phyloP scores from a whole-genome alignment of 2,113 vertebrate species.

The Peromyscus californicus region DNA sequence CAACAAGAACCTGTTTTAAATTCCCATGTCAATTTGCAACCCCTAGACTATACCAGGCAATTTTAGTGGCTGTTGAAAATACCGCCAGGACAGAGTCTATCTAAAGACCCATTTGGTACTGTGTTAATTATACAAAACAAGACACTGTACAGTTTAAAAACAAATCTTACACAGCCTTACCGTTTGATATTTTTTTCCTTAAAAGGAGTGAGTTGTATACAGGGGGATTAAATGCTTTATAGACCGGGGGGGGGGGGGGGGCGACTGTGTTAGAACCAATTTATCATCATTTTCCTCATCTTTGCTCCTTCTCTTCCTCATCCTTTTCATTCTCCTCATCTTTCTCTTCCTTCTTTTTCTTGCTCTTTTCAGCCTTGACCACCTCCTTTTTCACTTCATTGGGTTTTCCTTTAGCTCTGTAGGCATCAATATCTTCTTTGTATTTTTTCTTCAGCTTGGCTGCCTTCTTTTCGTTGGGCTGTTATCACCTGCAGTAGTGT shows the following conservation, averaged over 20 bases:
- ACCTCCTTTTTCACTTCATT: neutral
- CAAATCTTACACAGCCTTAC: slow-evolving; percentile 95
- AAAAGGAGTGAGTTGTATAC: slow-evolving; percentile 94
- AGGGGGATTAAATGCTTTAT: slow-evolving; percentile 94
- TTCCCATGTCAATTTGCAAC: slow-evolving; percentile 91
- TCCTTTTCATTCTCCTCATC: neutral
- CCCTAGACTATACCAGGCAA: slow-evolving; percentile 93
- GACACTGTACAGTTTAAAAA: slow-evolving; percentile 96
- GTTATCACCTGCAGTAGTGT: neutral
- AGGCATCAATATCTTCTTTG: too few species aligned
- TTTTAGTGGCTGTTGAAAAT: slow-evolving; percentile 93
- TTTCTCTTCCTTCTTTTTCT: neutral
- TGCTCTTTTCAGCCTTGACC: neutral
- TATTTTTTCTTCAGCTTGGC: neutral
- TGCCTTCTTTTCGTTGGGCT: neutral
- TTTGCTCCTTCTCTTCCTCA: too few species aligned
- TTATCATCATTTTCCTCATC: neutral
- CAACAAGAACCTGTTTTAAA: slow-evolving; percentile 92
- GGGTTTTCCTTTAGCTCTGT: too few species aligned
- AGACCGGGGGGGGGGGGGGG: slow-evolving; percentile 89
- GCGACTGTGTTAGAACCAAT: neutral
- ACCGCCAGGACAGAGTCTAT: slow-evolving; percentile 94
- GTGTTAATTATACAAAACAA: slow-evolving; percentile 97
- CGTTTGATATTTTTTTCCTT: slow-evolving; percentile 87
- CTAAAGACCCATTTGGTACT: slow-evolving; percentile 95